Percentiles rank a stretch among this genome's conserved stretches.
Evolutionary conservation across 2,888 invertebrate genomes (phyloP).

Genomic region (Sarcophaga subvicina): DNA sequence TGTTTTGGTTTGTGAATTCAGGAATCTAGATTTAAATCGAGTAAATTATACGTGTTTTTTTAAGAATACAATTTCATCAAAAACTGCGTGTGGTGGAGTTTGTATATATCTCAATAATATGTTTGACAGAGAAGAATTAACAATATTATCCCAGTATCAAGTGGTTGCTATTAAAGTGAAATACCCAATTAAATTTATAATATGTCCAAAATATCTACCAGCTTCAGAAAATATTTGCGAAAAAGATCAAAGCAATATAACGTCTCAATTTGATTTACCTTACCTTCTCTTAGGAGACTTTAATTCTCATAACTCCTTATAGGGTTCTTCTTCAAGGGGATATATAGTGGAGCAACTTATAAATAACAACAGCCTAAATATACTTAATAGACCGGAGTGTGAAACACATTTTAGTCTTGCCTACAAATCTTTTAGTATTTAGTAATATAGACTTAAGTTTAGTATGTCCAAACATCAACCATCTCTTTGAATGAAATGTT

Average conservation of each 20-base stretch:
- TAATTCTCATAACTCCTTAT: not conserved
- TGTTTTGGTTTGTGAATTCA: constrained; percentile 40
- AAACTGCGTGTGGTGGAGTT: not conserved
- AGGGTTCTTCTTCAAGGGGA: constrained; percentile 30
- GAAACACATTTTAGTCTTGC: too few species aligned
- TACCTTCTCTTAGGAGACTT: too few species aligned
- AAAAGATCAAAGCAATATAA: too few species aligned
- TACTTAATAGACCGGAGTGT: too few species aligned
- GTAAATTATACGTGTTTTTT: constrained; percentile 39
- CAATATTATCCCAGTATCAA: constrained; percentile 20
- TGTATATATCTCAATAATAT: constrained; percentile 2
- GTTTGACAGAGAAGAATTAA: constrained; percentile 32
- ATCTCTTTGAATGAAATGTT: not conserved
- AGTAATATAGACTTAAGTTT: constrained; percentile 4
- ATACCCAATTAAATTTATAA: constrained; percentile 27
- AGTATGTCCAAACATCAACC: not conserved
- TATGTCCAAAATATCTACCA: constrained; percentile 8
- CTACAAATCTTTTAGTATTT: constrained; percentile 1
- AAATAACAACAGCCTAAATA: too few species aligned
- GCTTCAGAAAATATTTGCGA: too few species aligned
- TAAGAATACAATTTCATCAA: constrained; percentile 22
- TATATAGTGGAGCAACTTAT: not conserved
- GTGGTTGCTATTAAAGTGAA: constrained; percentile 28
- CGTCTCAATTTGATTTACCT: too few species aligned
- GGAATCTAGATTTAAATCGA: constrained; percentile 52